These are phyloP conservation scores for Bovichtus diacanthus DNA, from an alignment of 2,797 vertebrate genomes.

Conservation along the genomic window DNA sequence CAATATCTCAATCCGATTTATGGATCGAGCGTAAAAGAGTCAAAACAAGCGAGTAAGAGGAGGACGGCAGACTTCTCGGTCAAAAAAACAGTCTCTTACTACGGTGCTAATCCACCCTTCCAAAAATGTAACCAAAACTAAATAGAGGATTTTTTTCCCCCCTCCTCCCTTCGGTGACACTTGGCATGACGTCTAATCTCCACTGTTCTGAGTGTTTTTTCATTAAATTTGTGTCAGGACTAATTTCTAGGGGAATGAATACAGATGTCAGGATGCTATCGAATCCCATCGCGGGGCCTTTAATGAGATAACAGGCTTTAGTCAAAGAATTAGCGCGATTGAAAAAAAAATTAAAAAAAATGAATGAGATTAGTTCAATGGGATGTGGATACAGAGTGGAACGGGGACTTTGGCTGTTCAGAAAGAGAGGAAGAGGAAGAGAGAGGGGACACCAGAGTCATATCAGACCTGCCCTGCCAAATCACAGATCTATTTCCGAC, in stretches of 20 bases:
- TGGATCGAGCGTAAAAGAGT: slow-evolving; percentile 1
- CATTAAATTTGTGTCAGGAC: slow-evolving; percentile 86
- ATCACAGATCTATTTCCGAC: slow-evolving; percentile 87
- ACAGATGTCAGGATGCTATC: slow-evolving; percentile 87
- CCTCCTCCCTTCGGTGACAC: slow-evolving; percentile 47
- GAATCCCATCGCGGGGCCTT: slow-evolving; percentile 81
- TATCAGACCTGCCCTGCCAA: slow-evolving; percentile 83
- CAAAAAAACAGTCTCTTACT: slow-evolving; percentile 2
- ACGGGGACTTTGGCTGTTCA: slow-evolving; percentile 51
- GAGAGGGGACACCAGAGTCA: slow-evolving; percentile 58
- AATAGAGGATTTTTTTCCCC: slow-evolving; percentile 52
- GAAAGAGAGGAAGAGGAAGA: slow-evolving; percentile 23
- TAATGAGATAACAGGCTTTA: slow-evolving; percentile 89
- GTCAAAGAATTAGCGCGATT: slow-evolving; percentile 85
- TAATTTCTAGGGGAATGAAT: slow-evolving; percentile 84
- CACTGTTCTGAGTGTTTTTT: slow-evolving; percentile 69
- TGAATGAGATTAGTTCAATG: slow-evolving; percentile 80
- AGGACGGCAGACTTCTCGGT: slow-evolving; percentile 8
- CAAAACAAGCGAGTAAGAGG: slow-evolving; percentile 11
- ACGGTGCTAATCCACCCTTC: slow-evolving; percentile 63
- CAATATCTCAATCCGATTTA: slow-evolving; percentile 48
- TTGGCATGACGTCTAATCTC: slow-evolving; percentile 82
- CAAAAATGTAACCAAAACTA: slow-evolving; percentile 76
- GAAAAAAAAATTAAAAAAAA: slow-evolving; percentile 59
- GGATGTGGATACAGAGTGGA: slow-evolving; percentile 69